These are phyloP conservation scores for Hemibagrus guttatus DNA, from an alignment of 2,797 vertebrate species.

Conservation along the genomic window DNA sequence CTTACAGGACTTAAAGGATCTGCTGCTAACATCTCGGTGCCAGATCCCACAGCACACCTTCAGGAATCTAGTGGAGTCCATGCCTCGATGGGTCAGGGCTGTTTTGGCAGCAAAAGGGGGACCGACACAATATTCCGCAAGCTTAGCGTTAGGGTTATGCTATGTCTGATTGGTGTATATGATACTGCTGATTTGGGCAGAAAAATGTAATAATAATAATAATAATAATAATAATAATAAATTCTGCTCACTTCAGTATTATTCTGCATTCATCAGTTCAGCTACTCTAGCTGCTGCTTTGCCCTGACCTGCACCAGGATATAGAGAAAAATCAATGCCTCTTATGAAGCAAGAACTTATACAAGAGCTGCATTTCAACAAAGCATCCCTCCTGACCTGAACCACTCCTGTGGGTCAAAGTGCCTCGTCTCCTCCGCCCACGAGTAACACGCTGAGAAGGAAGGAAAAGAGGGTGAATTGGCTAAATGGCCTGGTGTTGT, in stretches of 20 bases:
- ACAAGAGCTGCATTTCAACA: conserved; percentile 16
- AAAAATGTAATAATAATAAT: background rate
- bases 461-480: conserved; percentile 5
- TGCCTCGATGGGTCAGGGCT: too few relatives aligned
- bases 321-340: conserved; percentile 23
- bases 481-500: background rate
- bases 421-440: background rate
- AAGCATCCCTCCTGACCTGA: conserved; percentile 22
- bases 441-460: background rate
- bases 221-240: background rate
- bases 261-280: background rate
- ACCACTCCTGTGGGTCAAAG: conserved; percentile 22
- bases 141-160: too few relatives aligned
- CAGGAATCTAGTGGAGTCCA: too few relatives aligned
- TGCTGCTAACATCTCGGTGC: too few relatives aligned
- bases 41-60: too few relatives aligned
- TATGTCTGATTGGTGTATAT: background rate
- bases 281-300: background rate
- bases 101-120: too few relatives aligned
- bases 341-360: conserved; percentile 24
- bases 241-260: background rate
- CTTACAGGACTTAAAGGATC: too few relatives aligned
- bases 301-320: conserved; percentile 6
- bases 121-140: too few relatives aligned
- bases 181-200: background rate